These are phyloP conservation scores for Pectinophora gossypiella DNA, from an alignment of 1,140 invertebrate genomes.

Conservation along the genomic window DNA sequence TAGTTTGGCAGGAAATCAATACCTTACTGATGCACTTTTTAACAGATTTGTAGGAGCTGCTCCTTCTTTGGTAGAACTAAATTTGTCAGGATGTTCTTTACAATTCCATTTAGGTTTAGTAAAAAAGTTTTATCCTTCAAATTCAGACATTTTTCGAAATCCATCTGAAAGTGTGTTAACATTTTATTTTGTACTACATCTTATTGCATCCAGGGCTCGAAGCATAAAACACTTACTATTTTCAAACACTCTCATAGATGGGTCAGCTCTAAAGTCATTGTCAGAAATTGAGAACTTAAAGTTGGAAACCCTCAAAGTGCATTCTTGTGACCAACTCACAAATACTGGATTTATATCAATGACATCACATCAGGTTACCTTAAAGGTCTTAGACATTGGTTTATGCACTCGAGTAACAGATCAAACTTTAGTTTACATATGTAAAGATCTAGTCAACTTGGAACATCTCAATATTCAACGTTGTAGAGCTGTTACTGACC, in stretches of 20 bases:
- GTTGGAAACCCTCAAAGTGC: conserved; percentile 76
- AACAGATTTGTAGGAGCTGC: conserved; percentile 79
- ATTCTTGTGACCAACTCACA: conserved; percentile 81
- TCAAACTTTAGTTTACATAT: conserved; percentile 76
- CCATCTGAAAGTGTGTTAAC: conserved; percentile 82
- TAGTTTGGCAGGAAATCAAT: conserved; percentile 80
- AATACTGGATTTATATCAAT: conserved; percentile 77
- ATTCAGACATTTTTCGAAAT: conserved; percentile 56
- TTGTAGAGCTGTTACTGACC: conserved; percentile 79
- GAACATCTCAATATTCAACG: conserved; percentile 76
- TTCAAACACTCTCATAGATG: conserved; percentile 80
- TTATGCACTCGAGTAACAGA: conserved; percentile 80
- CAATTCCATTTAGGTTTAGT: conserved; percentile 81
- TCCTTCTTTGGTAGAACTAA: conserved; percentile 77
- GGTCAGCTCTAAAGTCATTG: conserved; percentile 76
- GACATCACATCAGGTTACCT: conserved; percentile 74
- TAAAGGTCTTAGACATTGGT: conserved; percentile 79
- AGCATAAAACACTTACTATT: conserved; percentile 78
- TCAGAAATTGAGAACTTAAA: conserved; percentile 72
- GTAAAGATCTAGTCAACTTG: conserved; percentile 75
- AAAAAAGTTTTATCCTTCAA: conserved; percentile 79
- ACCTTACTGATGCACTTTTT: conserved; percentile 83
- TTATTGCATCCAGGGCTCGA: conserved; percentile 73
- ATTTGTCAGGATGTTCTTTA: conserved; percentile 80
- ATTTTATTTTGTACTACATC: conserved; percentile 79